Evolutionary conservation across 2,888 invertebrate genomes (phyloP).

Genomic region (Liodrosophila aerea): DNA sequence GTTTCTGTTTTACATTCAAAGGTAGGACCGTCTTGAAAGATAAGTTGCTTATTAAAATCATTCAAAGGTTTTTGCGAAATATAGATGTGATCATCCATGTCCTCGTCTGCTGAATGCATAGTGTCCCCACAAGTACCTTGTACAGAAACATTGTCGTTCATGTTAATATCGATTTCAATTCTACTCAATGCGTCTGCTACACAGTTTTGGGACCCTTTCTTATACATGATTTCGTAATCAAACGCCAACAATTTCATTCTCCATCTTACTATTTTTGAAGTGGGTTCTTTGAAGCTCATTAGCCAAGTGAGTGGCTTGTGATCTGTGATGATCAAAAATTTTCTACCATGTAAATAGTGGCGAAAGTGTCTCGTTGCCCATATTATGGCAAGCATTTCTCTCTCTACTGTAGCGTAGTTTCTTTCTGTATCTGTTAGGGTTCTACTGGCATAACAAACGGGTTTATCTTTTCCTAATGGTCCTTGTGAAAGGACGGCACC

Average conservation of each 20-base stretch:
- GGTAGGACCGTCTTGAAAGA: conserved; percentile 17
- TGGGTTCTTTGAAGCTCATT: conserved; percentile 21
- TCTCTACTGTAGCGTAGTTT: conserved; percentile 36
- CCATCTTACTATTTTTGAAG: conserved; percentile 23
- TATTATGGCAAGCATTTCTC: conserved; percentile 27
- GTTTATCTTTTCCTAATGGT: not conserved
- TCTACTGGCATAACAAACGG: conserved; percentile 6
- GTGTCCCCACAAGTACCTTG: too few species aligned
- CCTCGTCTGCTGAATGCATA: not conserved
- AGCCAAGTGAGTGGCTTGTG: conserved; percentile 3
- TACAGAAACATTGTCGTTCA: not conserved
- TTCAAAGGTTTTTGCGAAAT: conserved; percentile 43
- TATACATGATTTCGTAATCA: conserved; percentile 1
- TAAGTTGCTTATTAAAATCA: conserved; percentile 39
- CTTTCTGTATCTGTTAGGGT: conserved; percentile 9
- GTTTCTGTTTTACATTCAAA: conserved; percentile 15
- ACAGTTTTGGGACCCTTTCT: conserved; percentile 15
- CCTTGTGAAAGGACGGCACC: conserved; percentile 5
- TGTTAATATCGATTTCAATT: not conserved
- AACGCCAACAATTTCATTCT: conserved; percentile 19
- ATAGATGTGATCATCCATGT: not conserved
- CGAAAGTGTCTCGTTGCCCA: conserved; percentile 58
- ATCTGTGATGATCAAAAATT: conserved; percentile 2
- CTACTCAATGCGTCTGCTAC: conserved; percentile 1
- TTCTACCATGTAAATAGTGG: conserved; percentile 40